Conservation (phyloP, 2,113 vertebrate genomes). For the Cynoglossus semilaevis region DNA sequence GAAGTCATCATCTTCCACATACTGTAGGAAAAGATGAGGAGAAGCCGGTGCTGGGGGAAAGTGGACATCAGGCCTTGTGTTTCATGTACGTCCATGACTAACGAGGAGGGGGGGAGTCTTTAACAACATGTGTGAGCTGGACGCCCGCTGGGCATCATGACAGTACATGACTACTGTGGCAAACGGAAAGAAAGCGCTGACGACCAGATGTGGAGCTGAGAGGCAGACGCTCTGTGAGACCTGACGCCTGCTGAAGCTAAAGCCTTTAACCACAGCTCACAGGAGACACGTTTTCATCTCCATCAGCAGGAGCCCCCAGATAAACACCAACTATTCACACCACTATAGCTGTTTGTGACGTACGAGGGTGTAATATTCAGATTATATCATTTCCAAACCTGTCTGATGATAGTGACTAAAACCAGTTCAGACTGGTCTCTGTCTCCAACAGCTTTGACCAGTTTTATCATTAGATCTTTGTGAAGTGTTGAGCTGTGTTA, state of each 20-base stretch:
- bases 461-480: no score
- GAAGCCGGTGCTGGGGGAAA: constrained; percentile 38
- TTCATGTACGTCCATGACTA: constrained; percentile 44
- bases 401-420: no score
- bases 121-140: constrained; percentile 46
- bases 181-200: constrained; percentile 51
- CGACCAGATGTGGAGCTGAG: constrained; percentile 56
- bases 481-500: no score
- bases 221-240: constrained; percentile 19
- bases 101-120: constrained; percentile 40
- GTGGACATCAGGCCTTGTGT: constrained; percentile 47
- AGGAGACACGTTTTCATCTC: constrained; percentile 26
- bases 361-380: no score
- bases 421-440: no score
- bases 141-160: constrained; percentile 47
- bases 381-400: no score
- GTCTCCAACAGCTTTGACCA: no score
- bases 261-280: constrained; percentile 18
- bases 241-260: constrained; percentile 25
- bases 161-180: constrained; percentile 25
- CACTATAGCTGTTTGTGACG: neutral
- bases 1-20: constrained; percentile 6
- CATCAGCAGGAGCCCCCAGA: constrained; percentile 19
- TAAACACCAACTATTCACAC: constrained; percentile 40
- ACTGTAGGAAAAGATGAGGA: constrained; percentile 17